Conservation (phyloP, 2,888 invertebrate species). For the Lithosia quadra region DNA sequence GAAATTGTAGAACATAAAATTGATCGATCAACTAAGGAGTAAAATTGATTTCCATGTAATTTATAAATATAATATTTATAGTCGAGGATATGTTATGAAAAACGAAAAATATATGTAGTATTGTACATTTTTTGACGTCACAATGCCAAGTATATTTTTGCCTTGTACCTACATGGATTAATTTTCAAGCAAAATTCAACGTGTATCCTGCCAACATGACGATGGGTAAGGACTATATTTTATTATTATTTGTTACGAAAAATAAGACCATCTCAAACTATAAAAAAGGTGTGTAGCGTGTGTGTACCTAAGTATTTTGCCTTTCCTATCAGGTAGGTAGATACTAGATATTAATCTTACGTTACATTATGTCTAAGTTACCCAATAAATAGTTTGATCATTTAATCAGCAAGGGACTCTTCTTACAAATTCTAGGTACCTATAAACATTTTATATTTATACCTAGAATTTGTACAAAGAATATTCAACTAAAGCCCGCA, state of each 20-base stretch:
- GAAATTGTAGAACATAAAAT: slow-evolving; percentile 31
- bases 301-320: too few relatives aligned
- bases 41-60: slow-evolving; percentile 15
- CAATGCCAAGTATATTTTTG: slow-evolving; percentile 37
- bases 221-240: slow-evolving; percentile 69
- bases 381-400: too few relatives aligned
- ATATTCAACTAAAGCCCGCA: too few relatives aligned
- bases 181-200: slow-evolving; percentile 21
- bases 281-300: not conserved
- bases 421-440: too few relatives aligned
- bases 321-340: too few relatives aligned
- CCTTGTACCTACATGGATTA: slow-evolving; percentile 21
- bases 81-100: slow-evolving; percentile 26
- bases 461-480: too few relatives aligned
- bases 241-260: not conserved
- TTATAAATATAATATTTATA: slow-evolving; percentile 18
- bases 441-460: too few relatives aligned
- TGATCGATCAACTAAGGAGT: slow-evolving; percentile 56
- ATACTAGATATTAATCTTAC: too few relatives aligned
- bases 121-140: slow-evolving; percentile 35
- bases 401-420: too few relatives aligned
- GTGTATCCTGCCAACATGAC: slow-evolving; percentile 63
- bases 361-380: too few relatives aligned
- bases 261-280: not conserved
- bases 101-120: slow-evolving; percentile 38